These are phyloP conservation scores for Phoxinus phoxinus DNA, from an alignment of 2,113 vertebrate species.

Conservation along the genomic window DNA sequence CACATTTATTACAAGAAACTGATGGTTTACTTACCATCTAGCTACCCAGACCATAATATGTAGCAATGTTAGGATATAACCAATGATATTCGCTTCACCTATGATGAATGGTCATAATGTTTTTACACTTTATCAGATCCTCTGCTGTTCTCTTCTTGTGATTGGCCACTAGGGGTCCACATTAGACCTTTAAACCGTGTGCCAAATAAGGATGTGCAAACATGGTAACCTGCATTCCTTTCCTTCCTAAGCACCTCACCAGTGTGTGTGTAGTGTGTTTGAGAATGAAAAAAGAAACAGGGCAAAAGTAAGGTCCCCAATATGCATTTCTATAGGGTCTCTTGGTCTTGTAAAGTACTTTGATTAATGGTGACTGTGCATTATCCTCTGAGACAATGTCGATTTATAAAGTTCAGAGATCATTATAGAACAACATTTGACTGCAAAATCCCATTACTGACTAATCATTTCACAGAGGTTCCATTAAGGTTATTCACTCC, in stretches of 20 bases:
- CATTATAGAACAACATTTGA: background rate
- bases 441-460: background rate
- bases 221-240: slow-evolving; percentile 26
- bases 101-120: too few species aligned
- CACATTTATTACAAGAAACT: too few species aligned
- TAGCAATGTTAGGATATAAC: too few species aligned
- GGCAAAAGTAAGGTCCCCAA: background rate
- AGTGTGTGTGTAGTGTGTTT: background rate
- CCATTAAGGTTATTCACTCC: background rate
- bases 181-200: background rate
- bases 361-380: slow-evolving; percentile 2
- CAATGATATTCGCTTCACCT: too few species aligned
- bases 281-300: background rate
- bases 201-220: background rate
- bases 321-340: background rate
- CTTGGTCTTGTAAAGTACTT: background rate
- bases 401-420: background rate
- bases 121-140: background rate
- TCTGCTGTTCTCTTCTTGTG: background rate
- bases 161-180: slow-evolving; percentile 49
- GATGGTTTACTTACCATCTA: too few species aligned
- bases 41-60: too few species aligned
- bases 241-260: slow-evolving; percentile 14
- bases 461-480: background rate
- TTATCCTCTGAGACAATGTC: background rate